These are phyloP conservation scores for Collichthys lucidus DNA, from an alignment of 2,113 vertebrate genomes.

Conservation along the genomic window DNA sequence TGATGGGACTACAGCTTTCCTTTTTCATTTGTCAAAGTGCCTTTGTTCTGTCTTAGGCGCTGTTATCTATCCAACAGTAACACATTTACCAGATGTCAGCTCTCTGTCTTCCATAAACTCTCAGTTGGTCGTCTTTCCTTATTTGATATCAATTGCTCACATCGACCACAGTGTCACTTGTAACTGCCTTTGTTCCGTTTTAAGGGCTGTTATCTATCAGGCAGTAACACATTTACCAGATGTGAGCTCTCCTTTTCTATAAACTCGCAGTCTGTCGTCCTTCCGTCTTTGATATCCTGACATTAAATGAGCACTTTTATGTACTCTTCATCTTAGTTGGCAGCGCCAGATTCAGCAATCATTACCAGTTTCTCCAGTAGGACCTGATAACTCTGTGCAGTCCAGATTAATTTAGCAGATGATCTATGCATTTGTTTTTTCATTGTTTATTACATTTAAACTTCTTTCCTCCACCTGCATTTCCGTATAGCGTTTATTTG, in stretches of 20 bases:
- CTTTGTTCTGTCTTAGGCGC: neutral
- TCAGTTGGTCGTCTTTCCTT: neutral
- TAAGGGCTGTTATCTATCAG: no score
- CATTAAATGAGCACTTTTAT: conserved; percentile 12
- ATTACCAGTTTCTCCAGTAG: neutral
- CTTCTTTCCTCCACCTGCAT: no score
- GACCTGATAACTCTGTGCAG: neutral
- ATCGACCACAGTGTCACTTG: neutral
- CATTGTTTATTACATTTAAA: no score
- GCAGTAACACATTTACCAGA: no score
- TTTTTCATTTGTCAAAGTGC: neutral
- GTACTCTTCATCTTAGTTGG: neutral
- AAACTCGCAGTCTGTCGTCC: no score
- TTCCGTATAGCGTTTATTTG: no score
- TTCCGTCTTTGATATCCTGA: neutral
- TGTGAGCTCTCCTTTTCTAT: no score
- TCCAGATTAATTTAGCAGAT: neutral
- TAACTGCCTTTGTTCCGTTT: no score
- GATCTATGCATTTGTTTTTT: neutral
- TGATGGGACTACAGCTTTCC: neutral
- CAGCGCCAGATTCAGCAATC: neutral
- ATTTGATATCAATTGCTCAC: neutral
- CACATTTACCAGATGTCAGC: conserved; percentile 23
- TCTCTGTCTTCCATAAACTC: neutral
- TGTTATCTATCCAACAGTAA: conserved; percentile 12